phyloP scores from a whole-genome alignment of 2,113 vertebrate genomes.

The Callocephalon fimbriatum region DNA sequence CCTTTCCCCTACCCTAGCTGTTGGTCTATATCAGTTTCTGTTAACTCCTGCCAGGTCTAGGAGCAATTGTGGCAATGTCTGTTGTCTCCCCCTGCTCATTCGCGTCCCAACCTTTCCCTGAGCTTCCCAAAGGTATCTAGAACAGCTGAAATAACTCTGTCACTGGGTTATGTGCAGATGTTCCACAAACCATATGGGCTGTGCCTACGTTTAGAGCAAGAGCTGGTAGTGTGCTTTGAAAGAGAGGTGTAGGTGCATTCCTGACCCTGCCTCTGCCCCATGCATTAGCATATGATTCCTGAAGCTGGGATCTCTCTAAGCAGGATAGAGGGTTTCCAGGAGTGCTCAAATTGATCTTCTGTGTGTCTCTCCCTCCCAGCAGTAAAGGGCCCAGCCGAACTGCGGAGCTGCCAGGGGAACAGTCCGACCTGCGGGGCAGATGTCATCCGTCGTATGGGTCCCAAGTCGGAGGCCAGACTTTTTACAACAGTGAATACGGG shows the following conservation, averaged over 20 bases:
- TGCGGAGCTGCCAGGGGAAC: conserved; percentile 71
- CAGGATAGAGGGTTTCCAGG: neutral
- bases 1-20: neutral
- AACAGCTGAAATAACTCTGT: neutral
- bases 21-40: neutral
- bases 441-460: conserved; percentile 75
- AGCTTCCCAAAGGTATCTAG: neutral
- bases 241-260: neutral
- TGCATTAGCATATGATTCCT: neutral
- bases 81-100: neutral
- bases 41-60: neutral
- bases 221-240: neutral
- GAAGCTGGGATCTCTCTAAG: neutral
- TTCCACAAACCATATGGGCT: neutral
- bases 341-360: neutral
- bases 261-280: neutral
- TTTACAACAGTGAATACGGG: conserved; percentile 96
- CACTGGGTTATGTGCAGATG: neutral
- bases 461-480: conserved; percentile 88
- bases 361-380: conserved; percentile 59
- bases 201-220: neutral
- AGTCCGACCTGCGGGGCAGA: conserved; percentile 70
- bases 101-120: neutral
- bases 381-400: conserved; percentile 80
- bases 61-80: neutral